Base-by-base conservation (phyloP, 2,888 invertebrate species). In the Odontothrips loti region DNA sequence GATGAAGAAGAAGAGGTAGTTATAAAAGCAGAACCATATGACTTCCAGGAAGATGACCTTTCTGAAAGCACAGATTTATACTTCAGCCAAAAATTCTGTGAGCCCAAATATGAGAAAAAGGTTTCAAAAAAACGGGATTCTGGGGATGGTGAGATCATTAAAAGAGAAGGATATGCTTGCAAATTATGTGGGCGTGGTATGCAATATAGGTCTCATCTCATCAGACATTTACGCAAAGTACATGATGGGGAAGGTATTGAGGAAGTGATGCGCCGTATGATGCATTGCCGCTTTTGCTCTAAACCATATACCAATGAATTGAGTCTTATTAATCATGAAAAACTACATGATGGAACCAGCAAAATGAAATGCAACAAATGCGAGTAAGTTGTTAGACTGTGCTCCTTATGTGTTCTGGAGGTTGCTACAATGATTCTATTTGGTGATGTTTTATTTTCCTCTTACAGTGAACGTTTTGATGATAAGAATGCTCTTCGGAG, bases 331-430 rank as follows among this genome's bases (percentile, higher is more conserved):
- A 75, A 75, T 23, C 68, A 75, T 75, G 68, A 75, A 9, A 75
- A 75, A 75, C 68, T 75, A 27, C 68, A 75, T 75, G 68, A 75
- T 75, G 68, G 68, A 4, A 75, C 68, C 12, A 75, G 68, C 27
- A 75, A 75, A 75, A 75, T 75, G 68, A 75, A 75, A 27, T 75
- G 68, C 68, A 75, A 75, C 27, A 75, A 75, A 75, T 75, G 68
- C 68, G 68, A 75, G 68, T 75, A 75, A 75, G 68, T 75, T 15
- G 34, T 43, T 43, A 6, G 3, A 43, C 34, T 43, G 34, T 43
- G 34, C n/a, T 58, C 58, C 17, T 58, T 0, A 17, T 58, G 10
- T 58, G 34, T 6, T 43, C 34, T 6, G 34, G 34, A 43, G n/a
- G n/a, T n/a, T n/a, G n/a, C n/a, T n/a, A n/a, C n/a, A n/a, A n/a